phyloP scores from a whole-genome alignment of 2,113 vertebrate species.

The Oncorhynchus clarkii region DNA sequence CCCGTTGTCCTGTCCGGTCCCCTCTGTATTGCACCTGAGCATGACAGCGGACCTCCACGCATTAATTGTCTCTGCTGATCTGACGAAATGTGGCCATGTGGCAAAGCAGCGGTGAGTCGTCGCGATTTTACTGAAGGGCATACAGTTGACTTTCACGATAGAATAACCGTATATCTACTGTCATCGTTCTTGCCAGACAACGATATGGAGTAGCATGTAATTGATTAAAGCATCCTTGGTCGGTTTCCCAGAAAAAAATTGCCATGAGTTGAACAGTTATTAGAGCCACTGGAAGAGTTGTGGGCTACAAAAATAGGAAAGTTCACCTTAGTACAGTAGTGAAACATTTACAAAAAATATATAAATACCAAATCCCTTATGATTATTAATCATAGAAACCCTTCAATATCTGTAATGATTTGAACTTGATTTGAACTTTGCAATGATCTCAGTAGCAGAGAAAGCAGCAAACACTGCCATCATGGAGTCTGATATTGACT shows the following conservation, averaged over 20 bases:
- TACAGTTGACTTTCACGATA: background rate
- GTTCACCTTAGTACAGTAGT: too few relatives aligned
- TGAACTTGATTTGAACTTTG: too few relatives aligned
- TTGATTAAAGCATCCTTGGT: background rate
- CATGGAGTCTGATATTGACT: too few relatives aligned
- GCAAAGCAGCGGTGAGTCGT: slow-evolving; percentile 25
- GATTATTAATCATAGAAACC: too few relatives aligned
- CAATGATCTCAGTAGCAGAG: too few relatives aligned
- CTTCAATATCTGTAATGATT: too few relatives aligned
- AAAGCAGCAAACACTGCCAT: too few relatives aligned
- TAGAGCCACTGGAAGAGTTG: too few relatives aligned
- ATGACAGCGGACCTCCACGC: slow-evolving; percentile 6
- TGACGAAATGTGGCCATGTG: slow-evolving; percentile 30
- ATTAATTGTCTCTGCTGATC: slow-evolving; percentile 19
- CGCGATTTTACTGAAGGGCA: background rate
- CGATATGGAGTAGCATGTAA: background rate
- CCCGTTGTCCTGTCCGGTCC: slow-evolving; percentile 31
- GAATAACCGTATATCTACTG: background rate
- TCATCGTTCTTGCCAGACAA: background rate
- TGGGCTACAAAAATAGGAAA: too few relatives aligned
- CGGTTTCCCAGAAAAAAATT: background rate
- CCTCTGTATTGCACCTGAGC: background rate
- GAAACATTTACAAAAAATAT: too few relatives aligned
- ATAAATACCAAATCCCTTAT: too few relatives aligned
- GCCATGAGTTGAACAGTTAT: too few relatives aligned